Evolutionary conservation across 2,888 invertebrate genomes (phyloP), one percentile per base, ranked within the genome.

Genomic region (Cylindroiulus punctatus): DNA sequence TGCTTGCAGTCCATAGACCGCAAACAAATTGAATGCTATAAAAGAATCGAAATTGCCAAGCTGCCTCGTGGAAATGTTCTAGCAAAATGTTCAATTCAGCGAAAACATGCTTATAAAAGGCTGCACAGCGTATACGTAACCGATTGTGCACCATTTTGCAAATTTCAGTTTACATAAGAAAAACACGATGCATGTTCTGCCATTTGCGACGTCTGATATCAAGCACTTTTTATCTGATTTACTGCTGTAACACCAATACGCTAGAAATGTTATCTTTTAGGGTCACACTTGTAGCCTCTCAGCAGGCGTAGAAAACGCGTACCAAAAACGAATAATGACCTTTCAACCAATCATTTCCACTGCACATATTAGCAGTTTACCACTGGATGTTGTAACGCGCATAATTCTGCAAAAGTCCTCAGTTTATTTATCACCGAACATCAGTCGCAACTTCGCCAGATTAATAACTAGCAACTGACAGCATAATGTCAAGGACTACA

Each of bases 401-500:
- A n/a, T 36, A 52, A 52, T 52, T 52, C n/a, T 19, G 0, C 10
- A 52, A n/a, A 52, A 52, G n/a, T 52, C 19, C 19, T 52, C 1
- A 52, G 19, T 7, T 52, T n/a, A n/a, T 52, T 52, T 52, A 52
- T 52, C 52, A 1, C 8, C 8, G 12, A 12, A 44, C 14, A 14
- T 44, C 44, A 44, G 44, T 52, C n/a, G 7, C n/a, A 52, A 52
- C 52, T 52, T n/a, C 3, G n/a, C 52, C 4, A n/a, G n/a, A 19
- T 52, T 52, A n/a, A 52, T n/a, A 52, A n/a, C 52, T n/a, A 19
- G 8, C 12, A 44, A 44, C 44, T 44, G 44, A 44, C 52, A 52
- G 52, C 52, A 52, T n/a, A 52, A 52, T 52, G n/a, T 52, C 52
- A 52, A 52, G 52, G 19, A n/a, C 52, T 52, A n/a, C 52, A 52